These are phyloP conservation scores for Ataeniobius toweri DNA, from an alignment of 2,797 vertebrate genomes.

Conservation along the genomic window DNA sequence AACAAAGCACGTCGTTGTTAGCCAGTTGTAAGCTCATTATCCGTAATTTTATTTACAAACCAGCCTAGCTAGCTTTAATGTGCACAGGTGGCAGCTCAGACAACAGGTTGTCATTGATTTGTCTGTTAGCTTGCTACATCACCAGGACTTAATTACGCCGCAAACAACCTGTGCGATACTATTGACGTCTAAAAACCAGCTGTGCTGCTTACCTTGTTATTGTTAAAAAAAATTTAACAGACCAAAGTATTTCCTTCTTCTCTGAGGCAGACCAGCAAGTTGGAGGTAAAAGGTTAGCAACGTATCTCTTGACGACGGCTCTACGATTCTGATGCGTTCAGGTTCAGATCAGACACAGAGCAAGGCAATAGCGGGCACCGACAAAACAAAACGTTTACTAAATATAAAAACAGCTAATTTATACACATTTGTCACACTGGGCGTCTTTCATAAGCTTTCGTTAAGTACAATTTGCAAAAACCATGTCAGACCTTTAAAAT, in stretches of 20 bases:
- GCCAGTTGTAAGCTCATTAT: rapidly evolving
- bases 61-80: neutral
- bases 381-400: neutral
- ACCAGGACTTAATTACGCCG: neutral
- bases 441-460: neutral
- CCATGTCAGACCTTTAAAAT: neutral
- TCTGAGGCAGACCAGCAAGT: neutral
- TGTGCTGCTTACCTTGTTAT: constrained; percentile 7
- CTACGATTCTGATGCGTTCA: constrained; percentile 44
- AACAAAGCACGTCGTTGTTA: neutral
- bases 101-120: constrained; percentile 68
- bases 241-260: constrained; percentile 11
- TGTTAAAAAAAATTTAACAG: neutral
- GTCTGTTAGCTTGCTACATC: constrained; percentile 34
- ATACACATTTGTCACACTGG: neutral
- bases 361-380: rapidly evolving
- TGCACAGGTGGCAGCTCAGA: constrained; percentile 27
- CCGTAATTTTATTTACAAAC: neutral
- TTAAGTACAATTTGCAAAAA: rapidly evolving
- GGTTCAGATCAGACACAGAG: neutral
- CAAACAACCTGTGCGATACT: neutral
- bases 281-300: constrained; percentile 17
- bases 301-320: constrained; percentile 60
- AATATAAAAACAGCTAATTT: neutral
- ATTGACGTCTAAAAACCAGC: neutral